Percentiles rank a stretch among this genome's conserved stretches.
These are phyloP conservation scores for Drosophila fuyamai DNA, from an alignment of 1,140 invertebrate genomes.

Conservation along the genomic window DNA sequence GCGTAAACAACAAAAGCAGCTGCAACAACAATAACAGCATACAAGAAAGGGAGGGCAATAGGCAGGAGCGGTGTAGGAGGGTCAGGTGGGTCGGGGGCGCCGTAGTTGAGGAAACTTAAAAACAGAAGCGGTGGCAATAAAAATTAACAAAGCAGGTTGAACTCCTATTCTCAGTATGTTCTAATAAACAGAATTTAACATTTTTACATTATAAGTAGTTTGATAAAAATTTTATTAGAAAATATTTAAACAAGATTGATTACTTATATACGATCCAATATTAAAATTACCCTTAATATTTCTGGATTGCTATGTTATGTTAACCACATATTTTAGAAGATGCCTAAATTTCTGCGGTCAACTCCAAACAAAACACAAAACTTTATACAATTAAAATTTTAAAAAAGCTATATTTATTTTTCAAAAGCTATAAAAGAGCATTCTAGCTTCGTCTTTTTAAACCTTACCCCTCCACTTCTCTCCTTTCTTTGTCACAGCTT, in stretches of 20 bases:
- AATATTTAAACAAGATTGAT: no score
- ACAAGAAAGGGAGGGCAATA: background rate
- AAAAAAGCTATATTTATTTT: no score
- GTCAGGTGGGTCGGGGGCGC: background rate
- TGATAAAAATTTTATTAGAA: no score
- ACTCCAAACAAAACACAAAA: no score
- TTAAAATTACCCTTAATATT: background rate
- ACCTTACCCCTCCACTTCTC: background rate
- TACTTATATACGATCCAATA: no score
- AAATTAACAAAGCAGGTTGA: slow-evolving; percentile 49
- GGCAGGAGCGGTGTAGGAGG: background rate
- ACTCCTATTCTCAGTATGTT: slow-evolving; percentile 30
- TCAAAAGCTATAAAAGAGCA: slow-evolving; percentile 2
- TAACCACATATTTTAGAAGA: no score
- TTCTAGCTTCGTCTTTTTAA: background rate
- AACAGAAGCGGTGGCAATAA: slow-evolving; percentile 50
- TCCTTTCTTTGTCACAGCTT: slow-evolving; percentile 29
- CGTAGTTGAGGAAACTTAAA: slow-evolving; percentile 41
- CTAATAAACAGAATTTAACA: slow-evolving; percentile 17
- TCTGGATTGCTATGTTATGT: background rate
- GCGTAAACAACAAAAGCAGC: slow-evolving; percentile 80
- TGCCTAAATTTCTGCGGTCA: no score
- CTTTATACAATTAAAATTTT: no score
- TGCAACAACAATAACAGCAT: slow-evolving; percentile 64
- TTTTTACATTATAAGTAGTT: no score